Base-by-base conservation (phyloP, 2,113 vertebrate genomes). In the Oryzias celebensis region DNA sequence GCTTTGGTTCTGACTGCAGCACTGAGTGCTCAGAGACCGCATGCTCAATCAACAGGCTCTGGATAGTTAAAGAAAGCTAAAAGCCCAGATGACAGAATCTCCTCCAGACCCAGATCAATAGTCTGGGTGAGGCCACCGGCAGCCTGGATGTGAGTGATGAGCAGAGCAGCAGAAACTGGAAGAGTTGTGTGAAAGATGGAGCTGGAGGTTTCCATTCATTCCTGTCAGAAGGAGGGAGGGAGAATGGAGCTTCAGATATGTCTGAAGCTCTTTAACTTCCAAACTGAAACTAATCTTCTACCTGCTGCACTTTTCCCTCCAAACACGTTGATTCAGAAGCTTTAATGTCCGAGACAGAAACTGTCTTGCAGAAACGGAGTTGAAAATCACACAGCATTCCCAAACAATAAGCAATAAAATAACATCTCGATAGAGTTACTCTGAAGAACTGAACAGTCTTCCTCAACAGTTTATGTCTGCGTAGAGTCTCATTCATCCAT, bases 61-160 rank as follows among this genome's bases (percentile, higher is more conserved):
- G 3, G 47, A 18, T 48, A 20, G 73, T 81, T 78, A 87, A 87
- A 83, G 81, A 83, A 78, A 82, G 69, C 68, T 81, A 79, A 83
- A 75, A 81, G 66, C 63, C 48, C 53, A 3, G 26, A 61, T 76
- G 74, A 83, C 84, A 70, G 71, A 60, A 14, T 46, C 69, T 70
- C 56, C 63, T 78, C 56, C 80, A 58, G 71, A 84, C 82, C 68
- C 68, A 68, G 51, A 84, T 89, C 85, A 77, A 84, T 86, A 82
- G 65, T 64, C 44, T 18, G 61, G 61, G 61, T 22, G 68, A 17
- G 54, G 75, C 59, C 50, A 18, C 71, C 4, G 6, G 68, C 51
- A 16, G 62, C 23, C 52, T 4, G 61, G 45, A 46, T 70, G 18
- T 62, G 84, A 84, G 44, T 84, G 85, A 85, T 70, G 79, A 23